Base-by-base conservation (phyloP, 1,140 invertebrate species). In the Heliothis subflexa region DNA sequence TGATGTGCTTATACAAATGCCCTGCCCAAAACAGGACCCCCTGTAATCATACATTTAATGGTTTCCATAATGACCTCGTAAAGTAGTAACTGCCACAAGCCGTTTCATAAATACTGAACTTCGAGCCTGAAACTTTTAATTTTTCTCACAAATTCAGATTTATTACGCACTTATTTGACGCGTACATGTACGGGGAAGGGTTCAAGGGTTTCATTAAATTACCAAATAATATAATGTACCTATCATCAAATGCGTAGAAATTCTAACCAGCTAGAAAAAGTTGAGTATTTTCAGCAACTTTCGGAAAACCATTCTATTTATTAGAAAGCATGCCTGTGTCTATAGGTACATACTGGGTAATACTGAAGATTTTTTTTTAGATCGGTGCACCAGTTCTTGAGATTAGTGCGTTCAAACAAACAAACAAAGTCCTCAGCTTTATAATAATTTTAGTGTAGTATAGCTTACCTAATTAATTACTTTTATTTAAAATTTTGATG, bases 11-110 rank as follows among this genome's bases (percentile, higher is more conserved):
- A 89, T 89, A 89, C 86, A 90, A 91, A 91, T 88, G 90, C 85
- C 50, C 83, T 87, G 84, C 78, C 88, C 87, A 83, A 88, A 91
- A 91, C 88, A 90, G 84, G 86, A 83, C 78, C 78, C 75, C 79
- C 83, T 83, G 87, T 89, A 91, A 91, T 93, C 92, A 91, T 93
- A 92, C 85, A 88, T 93, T 93, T 92, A 92, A 93, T 93, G 89
- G 89, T 86, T 85, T 70, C 85, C 86, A 91, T 92, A 93, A 93
- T 91, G 90, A 91, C 88, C 88, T 91, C 90, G 85, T 93, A 92
- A 93, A 92, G 86, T 90, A 89, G 87, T 91, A 89, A 89, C 87
- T 85, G 88, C 89, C 83, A 82, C 74, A 77, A 81, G 82, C 81
- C 81, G 78, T 79, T 73, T 84, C 85, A 85, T 89, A 89, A 89